Conservation (phyloP, 2,888 invertebrate genomes). For the Hirudinaria manillensis region DNA sequence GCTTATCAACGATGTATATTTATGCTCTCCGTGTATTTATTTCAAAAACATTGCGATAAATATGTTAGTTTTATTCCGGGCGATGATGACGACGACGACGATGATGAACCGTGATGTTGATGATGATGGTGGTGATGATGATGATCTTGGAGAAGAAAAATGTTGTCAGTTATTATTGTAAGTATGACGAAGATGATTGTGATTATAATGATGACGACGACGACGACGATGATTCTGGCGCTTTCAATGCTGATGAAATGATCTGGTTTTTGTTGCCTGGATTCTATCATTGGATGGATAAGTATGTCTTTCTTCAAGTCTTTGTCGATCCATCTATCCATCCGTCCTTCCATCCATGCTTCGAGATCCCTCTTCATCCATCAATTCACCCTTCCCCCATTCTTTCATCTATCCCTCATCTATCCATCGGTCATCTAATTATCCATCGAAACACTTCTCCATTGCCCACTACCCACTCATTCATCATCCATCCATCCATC, state of each 20-base stretch:
- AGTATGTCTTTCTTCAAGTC: background rate
- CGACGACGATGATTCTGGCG: slow-evolving; percentile 17
- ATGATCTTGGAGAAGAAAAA: slow-evolving; percentile 20
- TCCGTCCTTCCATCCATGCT: too few relatives aligned
- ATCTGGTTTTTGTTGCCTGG: background rate
- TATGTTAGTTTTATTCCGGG: slow-evolving; percentile 22
- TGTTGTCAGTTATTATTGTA: background rate
- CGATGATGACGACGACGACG: slow-evolving; percentile 25
- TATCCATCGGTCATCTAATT: too few relatives aligned
- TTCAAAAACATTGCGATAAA: background rate
- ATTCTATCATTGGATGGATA: background rate
- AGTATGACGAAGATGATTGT: slow-evolving; percentile 10
- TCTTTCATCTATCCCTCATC: too few relatives aligned
- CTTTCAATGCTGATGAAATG: slow-evolving; percentile 3
- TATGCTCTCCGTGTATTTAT: background rate
- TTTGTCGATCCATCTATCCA: background rate
- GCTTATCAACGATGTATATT: background rate
- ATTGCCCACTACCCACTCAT: too few relatives aligned
- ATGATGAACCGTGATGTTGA: slow-evolving; percentile 27
- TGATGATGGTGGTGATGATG: slow-evolving; percentile 31
- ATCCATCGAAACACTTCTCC: too few relatives aligned
- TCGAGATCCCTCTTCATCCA: too few relatives aligned
- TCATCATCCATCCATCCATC: too few relatives aligned
- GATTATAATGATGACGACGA: slow-evolving; percentile 16
- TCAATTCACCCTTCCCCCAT: too few relatives aligned